Percentiles rank a stretch among this genome's conserved stretches.
Evolutionary conservation across 2,113 vertebrate species (phyloP).

Genomic region (Hassar affinis): DNA sequence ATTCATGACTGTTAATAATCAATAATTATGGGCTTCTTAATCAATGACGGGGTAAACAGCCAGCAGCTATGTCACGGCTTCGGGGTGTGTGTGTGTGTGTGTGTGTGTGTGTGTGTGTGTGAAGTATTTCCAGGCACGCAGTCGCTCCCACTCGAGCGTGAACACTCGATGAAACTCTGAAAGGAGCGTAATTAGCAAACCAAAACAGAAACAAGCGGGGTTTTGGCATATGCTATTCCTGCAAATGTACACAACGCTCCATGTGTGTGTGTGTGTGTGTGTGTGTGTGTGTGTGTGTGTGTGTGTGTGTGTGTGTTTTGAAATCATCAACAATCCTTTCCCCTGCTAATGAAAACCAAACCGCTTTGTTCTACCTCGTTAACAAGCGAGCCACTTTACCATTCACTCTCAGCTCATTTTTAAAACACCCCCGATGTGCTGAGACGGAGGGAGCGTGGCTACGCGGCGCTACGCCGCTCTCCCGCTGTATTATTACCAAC

Average conservation of each 20-base stretch:
- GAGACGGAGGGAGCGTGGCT: too few relatives aligned
- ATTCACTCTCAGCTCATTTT: background rate
- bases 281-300: background rate
- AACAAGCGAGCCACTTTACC: background rate
- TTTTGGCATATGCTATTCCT: conserved; percentile 26
- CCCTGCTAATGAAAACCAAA: background rate
- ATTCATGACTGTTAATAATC: conserved; percentile 8
- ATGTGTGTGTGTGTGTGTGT: background rate
- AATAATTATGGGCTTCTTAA: conserved; percentile 30
- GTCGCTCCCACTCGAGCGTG: conserved; percentile 15
- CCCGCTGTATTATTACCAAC: background rate
- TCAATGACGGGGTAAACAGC: conserved; percentile 36
- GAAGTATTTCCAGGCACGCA: conserved; percentile 2
- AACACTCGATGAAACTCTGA: conserved; percentile 30
- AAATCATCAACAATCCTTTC: background rate
- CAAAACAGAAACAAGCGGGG: conserved; percentile 30
- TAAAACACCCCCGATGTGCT: too few relatives aligned
- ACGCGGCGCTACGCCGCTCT: too few relatives aligned
- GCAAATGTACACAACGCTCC: conserved; percentile 4
- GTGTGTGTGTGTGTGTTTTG: background rate
- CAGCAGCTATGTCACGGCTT: conserved; percentile 10
- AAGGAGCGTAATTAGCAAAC: conserved; percentile 45
- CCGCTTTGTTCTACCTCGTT: background rate
- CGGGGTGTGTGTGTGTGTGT: conserved; percentile 2
- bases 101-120: conserved; percentile 16